phyloP scores from a whole-genome alignment of 2,888 invertebrate species.

The Cataglyphis rosenhaueri region DNA sequence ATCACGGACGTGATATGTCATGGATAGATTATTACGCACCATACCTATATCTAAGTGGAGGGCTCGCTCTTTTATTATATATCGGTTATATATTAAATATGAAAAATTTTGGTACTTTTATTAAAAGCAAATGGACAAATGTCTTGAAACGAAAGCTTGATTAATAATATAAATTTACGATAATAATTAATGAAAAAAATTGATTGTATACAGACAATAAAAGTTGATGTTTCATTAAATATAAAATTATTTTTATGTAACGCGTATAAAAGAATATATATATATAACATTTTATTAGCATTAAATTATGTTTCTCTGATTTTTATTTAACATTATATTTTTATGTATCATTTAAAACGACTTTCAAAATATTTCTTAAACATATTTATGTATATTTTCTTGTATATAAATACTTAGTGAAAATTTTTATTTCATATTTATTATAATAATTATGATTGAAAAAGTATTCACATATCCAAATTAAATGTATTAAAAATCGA shows the following conservation, averaged over 20 bases:
- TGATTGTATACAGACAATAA: not conserved
- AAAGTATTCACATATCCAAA: not conserved
- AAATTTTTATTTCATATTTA: not conserved
- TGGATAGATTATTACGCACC: slow-evolving; percentile 74
- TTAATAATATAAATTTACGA: slow-evolving; percentile 4
- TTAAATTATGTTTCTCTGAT: not conserved
- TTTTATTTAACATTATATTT: not conserved
- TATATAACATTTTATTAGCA: not conserved
- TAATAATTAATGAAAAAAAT: not conserved
- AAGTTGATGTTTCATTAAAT: not conserved
- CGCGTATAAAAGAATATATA: not conserved
- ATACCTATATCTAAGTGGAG: not conserved
- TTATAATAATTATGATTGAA: not conserved
- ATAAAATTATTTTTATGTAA: not conserved
- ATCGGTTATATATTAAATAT: not conserved
- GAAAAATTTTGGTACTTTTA: not conserved
- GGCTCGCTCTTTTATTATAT: not conserved
- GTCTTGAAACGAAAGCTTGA: slow-evolving; percentile 18
- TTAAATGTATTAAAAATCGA: not conserved
- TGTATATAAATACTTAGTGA: not conserved
- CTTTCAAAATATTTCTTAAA: not conserved
- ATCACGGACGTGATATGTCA: slow-evolving; percentile 78
- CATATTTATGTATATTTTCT: not conserved
- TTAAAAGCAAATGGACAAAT: not conserved
- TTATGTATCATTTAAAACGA: not conserved